Base-by-base conservation (phyloP, 92 coral and sea anemone genomes). In the Isaurus tuberculatus region DNA sequence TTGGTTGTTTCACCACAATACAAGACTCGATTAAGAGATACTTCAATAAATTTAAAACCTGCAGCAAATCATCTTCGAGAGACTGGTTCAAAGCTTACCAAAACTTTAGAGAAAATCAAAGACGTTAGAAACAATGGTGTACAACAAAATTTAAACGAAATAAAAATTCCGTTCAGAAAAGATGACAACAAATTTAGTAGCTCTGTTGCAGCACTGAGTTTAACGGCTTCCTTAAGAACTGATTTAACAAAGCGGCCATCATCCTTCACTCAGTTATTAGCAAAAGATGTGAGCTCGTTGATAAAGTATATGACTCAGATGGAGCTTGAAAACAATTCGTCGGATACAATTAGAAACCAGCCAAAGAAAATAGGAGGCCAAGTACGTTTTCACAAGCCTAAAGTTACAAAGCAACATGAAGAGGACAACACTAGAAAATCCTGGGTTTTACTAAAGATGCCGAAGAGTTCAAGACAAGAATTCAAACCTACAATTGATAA, bases 401-500 rank as follows among this genome's bases (percentile, higher is more conserved):
- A 70, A 23, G 73, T 16, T 32, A 17, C 43, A 22, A 64, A 51
- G 19, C 66, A 16, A 74, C 71, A 64, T 16, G 90, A 92, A 36
- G 84, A 65, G 51, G 86, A 79, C 30, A 98, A 98, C 15, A 82
- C 90, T 22, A 90, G 98, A 72, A 97, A 97, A 69, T 97, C 99
- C 33, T 97, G 99, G 99, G 99, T 97, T 77, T 89, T 97, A 28
- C 81, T 97, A 46, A 94, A 94, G 78, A 93, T 97, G 89, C 99
- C 98, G 14, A 92, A 91, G 81, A 42, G 78, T 19, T 75, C 82
- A 70, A 85, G 75, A 10, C 36, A 40, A 34, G 80, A 86, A 9
- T 42, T 42, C 55, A 85, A 85, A 51, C 87, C 49, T 0, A 85
- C 69, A 25, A 89, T 66, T 20, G 23, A 89, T 29, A 73, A 89